Base-by-base conservation (phyloP, 2,888 invertebrate genomes). In the Platycheirus rosarum region DNA sequence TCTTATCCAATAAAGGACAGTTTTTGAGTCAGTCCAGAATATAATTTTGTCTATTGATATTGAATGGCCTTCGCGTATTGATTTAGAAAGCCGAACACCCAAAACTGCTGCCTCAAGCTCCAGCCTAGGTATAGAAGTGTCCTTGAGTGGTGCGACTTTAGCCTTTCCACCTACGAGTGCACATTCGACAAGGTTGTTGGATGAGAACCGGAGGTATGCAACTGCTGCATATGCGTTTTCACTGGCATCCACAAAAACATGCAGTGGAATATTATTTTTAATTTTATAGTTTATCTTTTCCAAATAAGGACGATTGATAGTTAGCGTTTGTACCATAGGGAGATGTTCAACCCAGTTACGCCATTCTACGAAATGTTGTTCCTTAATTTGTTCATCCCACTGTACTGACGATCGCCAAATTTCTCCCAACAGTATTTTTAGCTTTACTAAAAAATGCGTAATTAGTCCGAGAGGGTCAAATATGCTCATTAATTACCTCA, bases 21-120 rank as follows among this genome's bases (percentile, higher is more conserved):
- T 66, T 29, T 75, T 66, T n/a, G 68, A 75, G 20, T 75, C 68
- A 7, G 20, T 53, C 65, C 65, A 65, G 2, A 65, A 29, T 23
- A 29, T 16, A 1, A 51, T 9, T 13, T 53, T 53, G 18, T 53
- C 53, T 35, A 53, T 35, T 1, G 8, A 2, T 16, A 35, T 35
- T 13, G 35, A 53, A 18, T 53, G 35, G 14, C 18, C 53, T 13
- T 8, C 53, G 7, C 35, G 35, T 11, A 53, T 35, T 2, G 11
- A 53, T 53, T 35, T 53, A 35, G 53, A 16, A n/a, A 53, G 6
- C 2, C 53, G 53, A 32, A 35, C 53, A 9, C 53, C 62, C 7
- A 48, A 9, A 62, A 9, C n/a, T n/a, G n/a, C n/a, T n/a, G n/a
- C n/a, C n/a, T n/a, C n/a, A n/a, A n/a, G n/a, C 4, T 62, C 46